phyloP scores from a whole-genome alignment of 2,113 vertebrate species.

The Drymodes brunneopygia region DNA sequence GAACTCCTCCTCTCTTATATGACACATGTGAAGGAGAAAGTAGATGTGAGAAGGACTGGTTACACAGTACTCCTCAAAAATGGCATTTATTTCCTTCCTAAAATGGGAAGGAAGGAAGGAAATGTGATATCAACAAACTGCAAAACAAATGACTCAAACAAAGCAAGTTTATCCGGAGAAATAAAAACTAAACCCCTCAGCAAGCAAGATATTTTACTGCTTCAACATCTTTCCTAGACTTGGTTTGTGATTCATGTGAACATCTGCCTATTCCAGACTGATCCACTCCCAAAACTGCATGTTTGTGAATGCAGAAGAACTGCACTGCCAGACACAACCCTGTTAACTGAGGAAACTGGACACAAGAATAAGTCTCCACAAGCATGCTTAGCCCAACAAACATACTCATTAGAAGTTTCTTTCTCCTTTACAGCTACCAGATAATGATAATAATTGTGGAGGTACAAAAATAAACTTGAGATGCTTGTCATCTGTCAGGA shows the following conservation, averaged over 20 bases:
- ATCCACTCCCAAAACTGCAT: background rate
- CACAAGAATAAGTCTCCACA: background rate
- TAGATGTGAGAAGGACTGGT: background rate
- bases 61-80: background rate
- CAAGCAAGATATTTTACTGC: background rate
- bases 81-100: background rate
- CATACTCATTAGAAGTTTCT: background rate
- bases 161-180: background rate
- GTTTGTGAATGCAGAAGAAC: background rate
- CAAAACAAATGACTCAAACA: background rate
- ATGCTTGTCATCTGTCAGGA: background rate
- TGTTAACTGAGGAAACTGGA: background rate
- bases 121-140: background rate
- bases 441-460: background rate
- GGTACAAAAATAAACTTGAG: background rate
- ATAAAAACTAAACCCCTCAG: background rate
- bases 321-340: background rate
- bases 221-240: background rate
- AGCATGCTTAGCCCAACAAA: background rate
- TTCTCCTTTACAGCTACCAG: background rate
- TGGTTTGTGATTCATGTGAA: background rate
- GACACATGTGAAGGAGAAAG: background rate
- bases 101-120: background rate
- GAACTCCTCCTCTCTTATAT: background rate
- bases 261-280: background rate